phyloP scores from a whole-genome alignment of 2,797 vertebrate genomes.

The Crenuchus spilurus region DNA sequence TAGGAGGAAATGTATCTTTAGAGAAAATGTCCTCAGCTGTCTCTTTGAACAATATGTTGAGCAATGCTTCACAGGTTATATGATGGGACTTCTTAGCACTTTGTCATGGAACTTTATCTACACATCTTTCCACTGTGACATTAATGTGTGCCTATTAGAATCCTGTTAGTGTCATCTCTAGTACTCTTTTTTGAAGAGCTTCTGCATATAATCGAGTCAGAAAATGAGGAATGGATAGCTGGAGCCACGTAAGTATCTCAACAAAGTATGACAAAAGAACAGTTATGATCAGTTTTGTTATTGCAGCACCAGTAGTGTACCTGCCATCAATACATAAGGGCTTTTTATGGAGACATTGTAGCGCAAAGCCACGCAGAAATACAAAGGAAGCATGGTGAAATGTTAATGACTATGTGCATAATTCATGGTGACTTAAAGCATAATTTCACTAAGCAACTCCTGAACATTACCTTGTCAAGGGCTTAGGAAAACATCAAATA shows the following conservation, averaged over 20 bases:
- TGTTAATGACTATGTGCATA: conserved; percentile 28
- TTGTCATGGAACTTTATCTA: neutral
- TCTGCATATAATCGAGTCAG: conserved; percentile 4
- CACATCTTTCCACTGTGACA: conserved; percentile 3
- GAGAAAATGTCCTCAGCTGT: neutral
- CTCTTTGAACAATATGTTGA: conserved; percentile 12
- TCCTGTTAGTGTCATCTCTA: neutral
- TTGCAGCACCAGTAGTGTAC: neutral
- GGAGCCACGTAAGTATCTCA: neutral
- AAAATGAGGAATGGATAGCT: neutral
- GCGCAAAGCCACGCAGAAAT: neutral
- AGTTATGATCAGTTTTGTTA: neutral
- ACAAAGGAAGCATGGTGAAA: conserved; percentile 16
- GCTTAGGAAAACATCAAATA: conserved; percentile 36
- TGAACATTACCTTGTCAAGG: conserved; percentile 34
- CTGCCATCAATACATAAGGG: neutral
- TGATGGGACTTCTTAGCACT: neutral
- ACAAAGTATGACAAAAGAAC: neutral
- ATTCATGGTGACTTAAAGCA: conserved; percentile 37
- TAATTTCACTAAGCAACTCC: conserved; percentile 22
- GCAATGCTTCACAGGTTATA: conserved; percentile 13
- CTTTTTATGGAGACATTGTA: neutral
- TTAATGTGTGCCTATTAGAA: conserved; percentile 20
- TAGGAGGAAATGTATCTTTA: conserved; percentile 8
- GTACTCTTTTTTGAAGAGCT: neutral